Base-by-base conservation (phyloP, 2,888 invertebrate species). In the Acanthococcus lagerstroemiae region DNA sequence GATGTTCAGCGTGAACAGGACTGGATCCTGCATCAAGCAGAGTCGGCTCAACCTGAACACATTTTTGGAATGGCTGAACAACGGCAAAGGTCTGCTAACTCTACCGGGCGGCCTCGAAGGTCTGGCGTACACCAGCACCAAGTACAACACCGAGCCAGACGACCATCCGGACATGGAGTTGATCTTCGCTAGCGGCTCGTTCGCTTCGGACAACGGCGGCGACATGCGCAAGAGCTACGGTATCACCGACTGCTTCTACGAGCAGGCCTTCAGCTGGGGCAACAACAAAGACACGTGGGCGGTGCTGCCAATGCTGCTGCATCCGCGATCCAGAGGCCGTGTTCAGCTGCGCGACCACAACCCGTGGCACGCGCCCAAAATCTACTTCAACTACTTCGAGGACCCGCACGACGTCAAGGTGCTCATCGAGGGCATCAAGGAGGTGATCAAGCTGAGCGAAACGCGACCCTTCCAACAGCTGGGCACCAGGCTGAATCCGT, bases 151-250 rank as follows among this genome's bases (percentile, higher is more conserved):
- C 26, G 80, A 81, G 67, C 17, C 61, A 6, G 66, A 52, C 19
- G 50, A 60, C n/a, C 80, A 79, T 71, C 87, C 88, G 0, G 87
- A 88, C 73, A 80, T 88, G 61, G 87, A 89, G 74, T 74, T 87
- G 17, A 80, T 88, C 65, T 80, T 84, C 71, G 77, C 84, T 0
- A 83, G 83, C 3, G 83, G 81, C 9, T 80, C 81, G n/a, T 71
- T 83, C 15, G 79, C 80, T 3, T 79, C 82, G 0, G 83, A 83
- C 70, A 79, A 78, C 37, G 82, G 84, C 0, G 72, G 73, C 7
- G 71, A 79, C 1, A 74, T 78, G 46, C 77, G 77, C 3, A 77
- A 75, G 72, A 78, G 79, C 22, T 73, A 78, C 0, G 77, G 74
- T 58, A 69, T 80, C 30, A 73, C 76, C 1, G 76, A 78, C 46